Evolutionary conservation across 2,888 invertebrate genomes (phyloP).

Genomic region (Eristalinus aeneus): DNA sequence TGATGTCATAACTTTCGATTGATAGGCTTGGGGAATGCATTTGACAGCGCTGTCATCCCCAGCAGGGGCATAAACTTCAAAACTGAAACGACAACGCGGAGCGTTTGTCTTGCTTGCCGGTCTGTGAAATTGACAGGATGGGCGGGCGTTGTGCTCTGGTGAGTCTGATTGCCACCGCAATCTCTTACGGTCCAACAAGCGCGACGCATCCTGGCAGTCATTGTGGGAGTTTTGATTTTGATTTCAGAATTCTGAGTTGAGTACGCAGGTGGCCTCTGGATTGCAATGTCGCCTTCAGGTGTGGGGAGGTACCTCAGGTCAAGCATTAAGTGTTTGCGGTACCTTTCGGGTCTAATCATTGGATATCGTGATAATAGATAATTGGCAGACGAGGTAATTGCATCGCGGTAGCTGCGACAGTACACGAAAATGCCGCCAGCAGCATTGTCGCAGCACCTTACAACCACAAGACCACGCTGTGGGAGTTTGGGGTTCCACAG

Average conservation of each 20-base stretch:
- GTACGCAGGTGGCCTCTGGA: not conserved
- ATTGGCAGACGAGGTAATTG: not conserved
- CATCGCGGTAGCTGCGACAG: not conserved
- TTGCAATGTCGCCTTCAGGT: not conserved
- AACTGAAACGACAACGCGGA: not conserved
- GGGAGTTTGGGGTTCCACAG: too few relatives aligned
- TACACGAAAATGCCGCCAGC: not conserved
- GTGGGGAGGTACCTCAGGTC: too few relatives aligned
- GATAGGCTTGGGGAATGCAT: constrained; percentile 12
- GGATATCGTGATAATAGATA: not conserved
- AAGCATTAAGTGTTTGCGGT: too few relatives aligned
- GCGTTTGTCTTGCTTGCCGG: not conserved
- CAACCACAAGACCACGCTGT: not conserved
- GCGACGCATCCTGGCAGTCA: not conserved
- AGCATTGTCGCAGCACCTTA: not conserved
- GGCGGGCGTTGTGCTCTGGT: not conserved
- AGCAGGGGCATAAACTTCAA: not conserved
- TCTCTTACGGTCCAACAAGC: not conserved
- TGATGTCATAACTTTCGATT: constrained; percentile 32
- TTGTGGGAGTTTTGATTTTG: not conserved
- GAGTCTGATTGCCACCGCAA: not conserved
- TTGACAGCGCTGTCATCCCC: not conserved
- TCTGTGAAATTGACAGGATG: not conserved
- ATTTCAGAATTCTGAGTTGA: not conserved
- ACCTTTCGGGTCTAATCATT: not conserved